These are phyloP conservation scores for Drosophila nasuta DNA, from an alignment of 1,140 invertebrate genomes.

Conservation along the genomic window DNA sequence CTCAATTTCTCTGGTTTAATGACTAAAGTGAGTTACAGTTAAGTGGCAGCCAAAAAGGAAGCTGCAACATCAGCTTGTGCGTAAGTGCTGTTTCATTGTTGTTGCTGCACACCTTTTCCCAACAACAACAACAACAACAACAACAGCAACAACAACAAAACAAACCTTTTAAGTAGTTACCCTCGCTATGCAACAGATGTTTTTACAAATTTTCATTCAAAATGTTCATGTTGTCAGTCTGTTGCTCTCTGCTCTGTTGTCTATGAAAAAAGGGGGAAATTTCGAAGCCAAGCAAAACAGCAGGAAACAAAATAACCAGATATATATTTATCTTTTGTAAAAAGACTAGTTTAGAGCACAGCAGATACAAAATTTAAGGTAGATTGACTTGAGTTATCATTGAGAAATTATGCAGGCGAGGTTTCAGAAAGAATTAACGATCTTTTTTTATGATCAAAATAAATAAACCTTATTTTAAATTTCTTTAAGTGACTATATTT, in stretches of 20 bases:
- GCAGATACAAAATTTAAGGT: no score
- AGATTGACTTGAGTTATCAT: no score
- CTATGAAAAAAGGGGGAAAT: background rate
- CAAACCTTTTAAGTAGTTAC: slow-evolving; percentile 24
- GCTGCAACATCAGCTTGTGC: slow-evolving; percentile 73
- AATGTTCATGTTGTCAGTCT: background rate
- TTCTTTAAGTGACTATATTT: no score
- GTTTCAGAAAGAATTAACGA: no score
- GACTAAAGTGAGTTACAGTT: slow-evolving; percentile 77
- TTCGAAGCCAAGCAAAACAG: slow-evolving; percentile 1
- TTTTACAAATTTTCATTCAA: slow-evolving; percentile 62
- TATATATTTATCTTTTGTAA: background rate
- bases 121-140: slow-evolving; percentile 44
- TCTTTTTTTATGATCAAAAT: no score
- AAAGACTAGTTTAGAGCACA: no score
- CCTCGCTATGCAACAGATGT: slow-evolving; percentile 66
- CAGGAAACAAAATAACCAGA: background rate
- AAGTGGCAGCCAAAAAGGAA: slow-evolving; percentile 80
- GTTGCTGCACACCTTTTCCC: slow-evolving; percentile 65
- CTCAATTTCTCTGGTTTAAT: slow-evolving; percentile 37
- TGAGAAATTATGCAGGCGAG: no score
- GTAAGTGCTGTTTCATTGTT: slow-evolving; percentile 78
- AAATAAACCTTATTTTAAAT: no score
- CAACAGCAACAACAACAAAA: slow-evolving; percentile 44
- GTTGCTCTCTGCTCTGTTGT: no score